phyloP scores from a whole-genome alignment of 2,888 invertebrate genomes.

The Aphodius granarius region DNA sequence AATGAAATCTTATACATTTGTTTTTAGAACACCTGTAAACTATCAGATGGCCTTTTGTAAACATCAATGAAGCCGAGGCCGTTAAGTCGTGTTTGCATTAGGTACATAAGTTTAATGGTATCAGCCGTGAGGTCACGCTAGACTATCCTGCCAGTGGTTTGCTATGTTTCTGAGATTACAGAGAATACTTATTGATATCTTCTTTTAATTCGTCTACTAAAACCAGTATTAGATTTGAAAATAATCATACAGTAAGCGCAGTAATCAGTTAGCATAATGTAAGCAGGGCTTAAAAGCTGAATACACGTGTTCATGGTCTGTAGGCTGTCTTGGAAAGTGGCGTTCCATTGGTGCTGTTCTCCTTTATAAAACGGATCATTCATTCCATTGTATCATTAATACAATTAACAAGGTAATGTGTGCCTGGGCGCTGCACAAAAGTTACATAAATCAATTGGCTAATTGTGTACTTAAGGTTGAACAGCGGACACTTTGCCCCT shows the following conservation, averaged over 20 bases:
- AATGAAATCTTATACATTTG: slow-evolving; percentile 37
- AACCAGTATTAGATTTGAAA: too few species aligned
- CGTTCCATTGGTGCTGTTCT: slow-evolving; percentile 21
- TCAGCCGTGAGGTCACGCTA: too few species aligned
- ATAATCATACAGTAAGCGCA: too few species aligned
- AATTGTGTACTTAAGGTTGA: slow-evolving; percentile 14
- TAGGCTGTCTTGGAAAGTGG: slow-evolving; percentile 1
- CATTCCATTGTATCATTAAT: slow-evolving; percentile 28
- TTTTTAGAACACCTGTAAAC: slow-evolving; percentile 35
- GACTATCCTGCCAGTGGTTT: too few species aligned
- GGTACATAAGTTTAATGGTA: too few species aligned
- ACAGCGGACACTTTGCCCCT: slow-evolving; percentile 9
- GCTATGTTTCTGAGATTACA: too few species aligned
- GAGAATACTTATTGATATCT: too few species aligned
- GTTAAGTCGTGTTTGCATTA: too few species aligned
- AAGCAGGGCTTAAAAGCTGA: too few species aligned
- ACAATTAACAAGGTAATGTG: slow-evolving; percentile 27
- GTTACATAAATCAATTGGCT: slow-evolving; percentile 14
- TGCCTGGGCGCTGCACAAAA: slow-evolving; percentile 9
- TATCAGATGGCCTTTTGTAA: slow-evolving; percentile 37
- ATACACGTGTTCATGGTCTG: slow-evolving; percentile 27
- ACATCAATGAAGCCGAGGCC: slow-evolving; percentile 29
- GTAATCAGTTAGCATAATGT: too few species aligned
- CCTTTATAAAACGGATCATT: slow-evolving; percentile 22
- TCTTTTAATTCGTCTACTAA: too few species aligned